Percentiles rank a stretch among this genome's conserved stretches.
These are phyloP conservation scores for Eupithecia exiguata DNA, from an alignment of 2,888 invertebrate genomes.

Conservation along the genomic window DNA sequence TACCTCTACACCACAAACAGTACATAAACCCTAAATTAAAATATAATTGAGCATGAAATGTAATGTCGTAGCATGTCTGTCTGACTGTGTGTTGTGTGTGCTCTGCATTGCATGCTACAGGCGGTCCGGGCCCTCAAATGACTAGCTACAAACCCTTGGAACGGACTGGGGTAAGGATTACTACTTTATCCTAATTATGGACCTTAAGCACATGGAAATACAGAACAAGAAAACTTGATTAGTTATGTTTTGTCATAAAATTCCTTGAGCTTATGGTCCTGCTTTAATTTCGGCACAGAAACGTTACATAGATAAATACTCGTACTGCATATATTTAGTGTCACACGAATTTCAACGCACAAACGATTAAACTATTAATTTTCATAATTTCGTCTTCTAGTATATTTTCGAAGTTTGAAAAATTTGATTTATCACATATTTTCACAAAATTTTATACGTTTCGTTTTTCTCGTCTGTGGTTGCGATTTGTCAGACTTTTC, in stretches of 20 bases:
- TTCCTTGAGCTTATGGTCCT: neutral
- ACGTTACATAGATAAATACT: neutral
- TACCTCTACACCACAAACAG: neutral
- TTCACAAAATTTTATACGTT: neutral
- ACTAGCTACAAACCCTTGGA: constrained; percentile 79
- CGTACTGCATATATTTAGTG: neutral
- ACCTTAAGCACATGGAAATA: constrained; percentile 9
- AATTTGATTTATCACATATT: neutral
- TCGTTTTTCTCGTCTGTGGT: neutral
- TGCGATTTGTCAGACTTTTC: neutral
- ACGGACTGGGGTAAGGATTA: constrained; percentile 56
- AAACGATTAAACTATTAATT: neutral
- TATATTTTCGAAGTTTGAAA: neutral
- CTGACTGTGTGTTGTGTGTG: constrained; percentile 54
- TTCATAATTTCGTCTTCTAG: neutral
- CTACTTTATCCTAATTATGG: constrained; percentile 20
- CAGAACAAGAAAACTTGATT: neutral
- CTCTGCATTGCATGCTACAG: constrained; percentile 68
- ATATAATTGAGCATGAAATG: constrained; percentile 27
- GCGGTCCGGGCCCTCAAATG: constrained; percentile 71
- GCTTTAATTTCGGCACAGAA: neutral
- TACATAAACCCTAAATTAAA: neutral
- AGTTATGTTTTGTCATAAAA: neutral
- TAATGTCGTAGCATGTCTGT: constrained; percentile 52
- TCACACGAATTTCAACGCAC: neutral